Evolutionary conservation across 2,888 invertebrate genomes (phyloP).

Genomic region (Watsonalla binaria): DNA sequence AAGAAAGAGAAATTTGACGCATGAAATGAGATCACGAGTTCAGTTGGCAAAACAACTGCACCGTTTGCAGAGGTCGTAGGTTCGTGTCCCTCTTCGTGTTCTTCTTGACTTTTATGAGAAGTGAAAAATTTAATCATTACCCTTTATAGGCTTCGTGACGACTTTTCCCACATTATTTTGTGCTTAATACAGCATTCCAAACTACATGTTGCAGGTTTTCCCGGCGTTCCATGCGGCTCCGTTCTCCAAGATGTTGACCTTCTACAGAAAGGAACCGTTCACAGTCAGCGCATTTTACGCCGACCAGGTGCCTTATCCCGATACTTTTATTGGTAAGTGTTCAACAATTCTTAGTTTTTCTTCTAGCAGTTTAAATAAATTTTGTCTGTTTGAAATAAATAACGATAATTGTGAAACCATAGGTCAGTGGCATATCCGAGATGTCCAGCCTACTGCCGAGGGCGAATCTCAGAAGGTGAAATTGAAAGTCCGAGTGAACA

Average conservation of each 20-base stretch:
- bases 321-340: slow-evolving; percentile 86
- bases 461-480: slow-evolving; percentile 97
- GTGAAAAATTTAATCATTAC: too few relatives aligned
- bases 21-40: too few relatives aligned
- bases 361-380: not conserved
- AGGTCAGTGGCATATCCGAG: slow-evolving; percentile 88
- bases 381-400: not conserved
- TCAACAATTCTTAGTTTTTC: not conserved
- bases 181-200: not conserved
- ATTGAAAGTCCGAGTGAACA: slow-evolving; percentile 95
- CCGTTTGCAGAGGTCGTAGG: too few relatives aligned
- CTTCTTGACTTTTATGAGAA: too few relatives aligned
- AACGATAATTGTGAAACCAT: slow-evolving; percentile 15
- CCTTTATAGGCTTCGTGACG: not conserved
- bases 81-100: too few relatives aligned
- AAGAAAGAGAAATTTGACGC: too few relatives aligned
- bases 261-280: slow-evolving; percentile 94
- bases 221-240: slow-evolving; percentile 93
- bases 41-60: too few relatives aligned
- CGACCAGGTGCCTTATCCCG: slow-evolving; percentile 85
- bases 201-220: slow-evolving; percentile 80
- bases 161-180: not conserved
- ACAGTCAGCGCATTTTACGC: slow-evolving; percentile 91
- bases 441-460: slow-evolving; percentile 90
- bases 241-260: slow-evolving; percentile 95